Conservation (phyloP, 2,797 vertebrate species). For the Dermochelys coriacea region DNA sequence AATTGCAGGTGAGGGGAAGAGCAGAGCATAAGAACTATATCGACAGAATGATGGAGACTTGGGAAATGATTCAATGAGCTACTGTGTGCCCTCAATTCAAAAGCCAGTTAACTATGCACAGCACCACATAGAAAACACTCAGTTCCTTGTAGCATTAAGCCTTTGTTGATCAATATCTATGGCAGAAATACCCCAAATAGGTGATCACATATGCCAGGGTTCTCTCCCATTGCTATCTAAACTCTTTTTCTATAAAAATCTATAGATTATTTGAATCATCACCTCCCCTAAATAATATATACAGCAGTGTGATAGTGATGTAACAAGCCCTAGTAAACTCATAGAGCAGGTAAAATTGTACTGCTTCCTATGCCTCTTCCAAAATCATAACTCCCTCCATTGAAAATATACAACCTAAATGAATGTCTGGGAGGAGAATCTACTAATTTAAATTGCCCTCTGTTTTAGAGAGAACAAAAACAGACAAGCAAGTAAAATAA, state of each 20-base stretch:
- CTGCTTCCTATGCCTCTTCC: background rate
- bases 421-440: background rate
- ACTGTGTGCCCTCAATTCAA: background rate
- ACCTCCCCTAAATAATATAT: background rate
- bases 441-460: background rate
- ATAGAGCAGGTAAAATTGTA: accelerated
- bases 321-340: accelerated
- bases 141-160: background rate
- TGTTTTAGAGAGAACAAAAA: background rate
- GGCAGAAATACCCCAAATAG: background rate
- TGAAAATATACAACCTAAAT: background rate
- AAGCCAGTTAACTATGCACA: background rate
- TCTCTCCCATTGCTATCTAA: background rate
- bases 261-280: too few relatives aligned
- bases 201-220: background rate
- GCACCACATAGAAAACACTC: accelerated
- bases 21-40: background rate
- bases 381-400: background rate
- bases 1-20: background rate
- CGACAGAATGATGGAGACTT: background rate
- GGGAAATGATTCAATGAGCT: background rate
- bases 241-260: background rate
- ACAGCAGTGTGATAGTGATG: background rate
- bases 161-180: background rate
- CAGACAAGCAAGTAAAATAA: background rate